Percentiles rank a stretch among this genome's conserved stretches.
phyloP scores from a whole-genome alignment of 2,888 invertebrate genomes.

The Spilarctia lutea region DNA sequence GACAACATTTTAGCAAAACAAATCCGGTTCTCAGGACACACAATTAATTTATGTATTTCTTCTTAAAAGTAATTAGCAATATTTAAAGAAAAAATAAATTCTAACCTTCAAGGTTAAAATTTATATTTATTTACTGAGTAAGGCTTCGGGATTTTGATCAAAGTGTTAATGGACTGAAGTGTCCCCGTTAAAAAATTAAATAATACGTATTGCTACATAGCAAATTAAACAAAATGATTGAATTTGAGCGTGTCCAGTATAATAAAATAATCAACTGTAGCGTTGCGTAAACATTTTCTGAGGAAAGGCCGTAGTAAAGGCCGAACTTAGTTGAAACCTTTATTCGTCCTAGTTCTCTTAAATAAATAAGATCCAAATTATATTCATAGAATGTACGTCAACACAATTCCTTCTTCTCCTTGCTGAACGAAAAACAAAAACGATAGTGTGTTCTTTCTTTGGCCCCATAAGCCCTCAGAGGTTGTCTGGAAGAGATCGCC shows the following conservation, averaged over 20 bases:
- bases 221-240: background rate
- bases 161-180: background rate
- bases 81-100: too few species aligned
- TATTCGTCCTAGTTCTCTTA: background rate
- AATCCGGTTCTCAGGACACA: too few species aligned
- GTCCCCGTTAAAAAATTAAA: background rate
- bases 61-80: too few species aligned
- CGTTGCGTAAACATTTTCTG: background rate
- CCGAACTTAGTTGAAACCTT: background rate
- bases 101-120: too few species aligned
- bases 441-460: background rate
- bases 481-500: too few species aligned
- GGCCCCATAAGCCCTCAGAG: too few species aligned
- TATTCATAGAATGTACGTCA: background rate
- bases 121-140: too few species aligned
- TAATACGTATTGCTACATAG: background rate
- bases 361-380: background rate
- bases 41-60: too few species aligned
- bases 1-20: too few species aligned
- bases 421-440: background rate
- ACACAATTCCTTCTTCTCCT: background rate
- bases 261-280: background rate
- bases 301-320: background rate
- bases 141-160: background rate
- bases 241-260: background rate